Evolutionary conservation across 2,888 invertebrate species (phyloP), one percentile per base, ranked within the genome.

Genomic region (Biston stratarius): DNA sequence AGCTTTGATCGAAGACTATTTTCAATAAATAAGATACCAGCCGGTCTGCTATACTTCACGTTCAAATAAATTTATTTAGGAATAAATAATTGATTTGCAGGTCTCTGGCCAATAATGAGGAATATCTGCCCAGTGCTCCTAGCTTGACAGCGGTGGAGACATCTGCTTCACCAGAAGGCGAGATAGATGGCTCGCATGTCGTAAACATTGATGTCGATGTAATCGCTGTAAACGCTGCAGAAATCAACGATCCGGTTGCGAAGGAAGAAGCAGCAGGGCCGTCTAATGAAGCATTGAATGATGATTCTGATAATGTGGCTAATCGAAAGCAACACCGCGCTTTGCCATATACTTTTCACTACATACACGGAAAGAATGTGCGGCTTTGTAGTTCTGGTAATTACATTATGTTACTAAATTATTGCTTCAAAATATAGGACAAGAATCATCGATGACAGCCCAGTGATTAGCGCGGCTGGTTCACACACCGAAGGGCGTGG

Each of bases 311-410:
- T 0, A 15, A 14, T 14, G 14, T 12, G 11, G 5, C 56, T 1
- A 45, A 14, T 0, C 42, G 72, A 14, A 74, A 89, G 49, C 90
- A 87, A 0, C 89, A 92, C 64, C 87, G 88, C 6, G 87, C 92
- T 14, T 69, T 89, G 42, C 94, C 93, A 0, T 97, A 96, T 76
- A 97, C 96, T 53, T 97, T 97, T 82, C 96, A 97, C 78, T 97
- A 97, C 74, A 95, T 97, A 76, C 97, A 97, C 81, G 98, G 98
- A 0, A 95, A 96, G 75, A 98, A 99, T 88, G 95, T 98, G 47
- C 95, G 95, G 72, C 92, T 97, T 7, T 89, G 87, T 71, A 92
- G 92, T 69, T 92, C 92, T 65, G 90, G 92, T 74, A 72, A 61
- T n/a, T 7, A 51, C 8, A 45, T 36, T 52, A 24, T 24, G 14